Evolutionary conservation across 2,888 invertebrate genomes (phyloP), one percentile per base, ranked within the genome.

Genomic region (Brachynemurus nebulosus): DNA sequence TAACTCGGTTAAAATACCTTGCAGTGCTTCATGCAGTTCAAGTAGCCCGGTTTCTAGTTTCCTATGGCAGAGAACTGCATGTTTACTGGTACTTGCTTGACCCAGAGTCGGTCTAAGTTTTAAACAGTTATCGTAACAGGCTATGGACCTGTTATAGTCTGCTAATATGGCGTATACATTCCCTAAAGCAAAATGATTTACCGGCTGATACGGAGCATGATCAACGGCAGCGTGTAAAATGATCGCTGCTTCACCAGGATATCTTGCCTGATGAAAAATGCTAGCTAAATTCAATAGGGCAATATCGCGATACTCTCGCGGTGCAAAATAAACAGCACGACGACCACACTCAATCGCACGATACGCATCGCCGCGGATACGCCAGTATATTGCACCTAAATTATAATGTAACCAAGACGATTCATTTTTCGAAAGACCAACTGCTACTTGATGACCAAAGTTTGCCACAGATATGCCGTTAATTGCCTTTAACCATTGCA

Each of bases 371-470:
- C 86, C 86, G 55, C 72, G 72, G 1, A 79, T 73, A 50, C 85
- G 68, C 86, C 86, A 88, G 63, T 78, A 86, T 51, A 84, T 69
- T 2, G 84, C 75, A 23, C 83, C 86, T 63, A 86, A 70, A 59
- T 85, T 84, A 55, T 84, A 80, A 57, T 85, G 74, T 23, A 85
- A 62, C 86, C 86, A 88, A 0, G 83, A 85, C 1, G 80, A 76
- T 43, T 66, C 71, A 59, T 86, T 86, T 57, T 71, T 69, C 50
- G 66, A 63, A 7, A 86, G 64, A 6, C 73, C 73, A 46, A 70
- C 64, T 12, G 76, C 68, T 40, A 84, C 65, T 61, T 77, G 74
- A 57, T 78, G 73, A 1, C 82, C 83, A 58, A 75, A 74, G 46
- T 62, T 58, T 41, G 61, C 56, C 16, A 70, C 54, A 42, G 65